Conservation (phyloP, 2,113 vertebrate species). For the Plestiodon gilberti region DNA sequence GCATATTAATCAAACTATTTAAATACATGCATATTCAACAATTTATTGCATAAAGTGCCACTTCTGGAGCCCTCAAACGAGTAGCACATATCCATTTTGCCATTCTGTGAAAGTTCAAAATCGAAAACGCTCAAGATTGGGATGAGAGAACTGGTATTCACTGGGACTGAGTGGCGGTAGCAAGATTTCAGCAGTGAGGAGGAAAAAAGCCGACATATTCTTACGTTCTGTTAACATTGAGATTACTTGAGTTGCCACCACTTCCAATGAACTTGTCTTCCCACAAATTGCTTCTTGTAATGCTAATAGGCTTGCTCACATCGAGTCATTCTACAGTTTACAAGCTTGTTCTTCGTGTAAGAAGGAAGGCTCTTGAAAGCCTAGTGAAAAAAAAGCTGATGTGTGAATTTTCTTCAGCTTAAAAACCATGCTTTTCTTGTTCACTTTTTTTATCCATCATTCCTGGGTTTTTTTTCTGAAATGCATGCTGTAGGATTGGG, state of each 20-base stretch:
- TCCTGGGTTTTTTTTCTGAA: not conserved
- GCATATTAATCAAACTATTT: slow-evolving; percentile 42
- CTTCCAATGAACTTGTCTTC: slow-evolving; percentile 1
- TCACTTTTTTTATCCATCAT: not conserved
- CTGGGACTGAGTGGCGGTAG: not conserved
- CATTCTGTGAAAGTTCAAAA: not conserved
- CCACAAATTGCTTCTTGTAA: slow-evolving; percentile 11
- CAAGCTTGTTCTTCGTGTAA: not conserved
- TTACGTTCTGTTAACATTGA: not conserved
- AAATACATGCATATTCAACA: slow-evolving; percentile 27
- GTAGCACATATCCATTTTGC: not conserved
- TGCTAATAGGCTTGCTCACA: slow-evolving; percentile 3
- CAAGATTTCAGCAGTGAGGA: not conserved
- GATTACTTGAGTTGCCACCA: not conserved
- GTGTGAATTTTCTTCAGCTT: slow-evolving; percentile 6
- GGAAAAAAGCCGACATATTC: not conserved
- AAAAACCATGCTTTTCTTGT: not conserved
- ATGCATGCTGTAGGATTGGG: not conserved
- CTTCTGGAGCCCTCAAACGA: slow-evolving; percentile 11
- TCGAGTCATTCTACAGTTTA: slow-evolving; percentile 5
- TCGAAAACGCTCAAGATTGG: not conserved
- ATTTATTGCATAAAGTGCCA: slow-evolving; percentile 1
- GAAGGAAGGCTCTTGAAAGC: not conserved
- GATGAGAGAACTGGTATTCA: not conserved
- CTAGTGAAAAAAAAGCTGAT: slow-evolving; percentile 4